Evolutionary conservation across 1,140 invertebrate species (phyloP).

Genomic region (Scylla paramamosain): DNA sequence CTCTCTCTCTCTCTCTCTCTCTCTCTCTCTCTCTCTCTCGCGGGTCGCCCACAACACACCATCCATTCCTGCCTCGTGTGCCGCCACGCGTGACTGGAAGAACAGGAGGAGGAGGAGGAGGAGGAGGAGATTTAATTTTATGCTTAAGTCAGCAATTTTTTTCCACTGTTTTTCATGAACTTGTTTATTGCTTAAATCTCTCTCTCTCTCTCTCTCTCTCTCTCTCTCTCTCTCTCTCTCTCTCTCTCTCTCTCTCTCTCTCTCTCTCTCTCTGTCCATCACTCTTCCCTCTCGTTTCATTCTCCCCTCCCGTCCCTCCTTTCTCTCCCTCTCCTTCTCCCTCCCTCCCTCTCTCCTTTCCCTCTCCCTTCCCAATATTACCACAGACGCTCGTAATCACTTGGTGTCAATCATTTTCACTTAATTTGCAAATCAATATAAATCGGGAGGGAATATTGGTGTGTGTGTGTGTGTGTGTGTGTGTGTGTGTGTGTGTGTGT

Average conservation of each 20-base stretch:
- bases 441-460: constrained; percentile 58
- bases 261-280: constrained; percentile 17
- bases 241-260: background rate
- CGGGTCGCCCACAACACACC: background rate
- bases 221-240: constrained; percentile 33
- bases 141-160: too few species aligned
- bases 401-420: constrained; percentile 65
- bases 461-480: constrained; percentile 62
- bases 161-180: background rate
- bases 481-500: constrained; percentile 68
- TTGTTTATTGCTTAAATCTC: background rate
- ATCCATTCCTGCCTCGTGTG: background rate
- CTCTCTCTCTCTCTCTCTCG: background rate
- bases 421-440: constrained; percentile 72
- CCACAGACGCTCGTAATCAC: constrained; percentile 57
- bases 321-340: background rate
- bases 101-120: background rate
- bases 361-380: constrained; percentile 5
- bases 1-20: constrained; percentile 39
- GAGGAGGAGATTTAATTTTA: background rate
- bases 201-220: too few species aligned
- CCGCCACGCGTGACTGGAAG: background rate
- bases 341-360: background rate
- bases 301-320: background rate
- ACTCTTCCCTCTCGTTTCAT: background rate